These are phyloP conservation scores for Catostomus latipinnis DNA, from an alignment of 2,797 vertebrate genomes.

Conservation along the genomic window DNA sequence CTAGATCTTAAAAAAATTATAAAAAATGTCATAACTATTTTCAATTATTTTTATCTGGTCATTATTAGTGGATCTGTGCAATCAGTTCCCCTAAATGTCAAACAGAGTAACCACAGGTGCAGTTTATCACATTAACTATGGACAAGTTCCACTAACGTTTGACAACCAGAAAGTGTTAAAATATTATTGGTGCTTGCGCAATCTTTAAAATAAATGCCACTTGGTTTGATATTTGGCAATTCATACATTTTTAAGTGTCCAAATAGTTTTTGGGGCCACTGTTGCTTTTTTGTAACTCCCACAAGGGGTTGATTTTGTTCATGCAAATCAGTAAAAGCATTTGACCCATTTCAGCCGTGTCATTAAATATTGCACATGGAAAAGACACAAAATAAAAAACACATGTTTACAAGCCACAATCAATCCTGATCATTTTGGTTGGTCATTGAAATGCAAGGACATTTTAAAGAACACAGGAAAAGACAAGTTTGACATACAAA, in stretches of 20 bases:
- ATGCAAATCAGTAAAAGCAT: slow-evolving; percentile 36
- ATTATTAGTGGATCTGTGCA: too few species aligned
- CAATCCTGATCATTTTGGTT: background rate
- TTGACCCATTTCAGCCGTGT: background rate
- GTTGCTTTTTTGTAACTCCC: background rate
- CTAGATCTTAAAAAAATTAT: too few species aligned
- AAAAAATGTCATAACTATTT: background rate
- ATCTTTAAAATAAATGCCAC: background rate
- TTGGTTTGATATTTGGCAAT: background rate
- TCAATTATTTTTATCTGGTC: too few species aligned
- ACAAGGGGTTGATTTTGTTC: slow-evolving; percentile 23
- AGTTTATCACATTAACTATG: background rate
- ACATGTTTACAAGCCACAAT: slow-evolving; percentile 6
- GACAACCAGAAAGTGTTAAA: too few species aligned
- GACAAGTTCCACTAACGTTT: background rate
- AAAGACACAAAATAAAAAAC: background rate
- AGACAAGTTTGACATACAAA: slow-evolving; percentile 5
- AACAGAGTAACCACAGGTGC: background rate
- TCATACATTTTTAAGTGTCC: background rate
- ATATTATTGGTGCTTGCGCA: background rate
- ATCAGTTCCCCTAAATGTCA: too few species aligned
- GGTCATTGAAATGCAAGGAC: background rate
- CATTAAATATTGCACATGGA: background rate
- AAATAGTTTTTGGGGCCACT: slow-evolving; percentile 31
- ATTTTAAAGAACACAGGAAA: background rate